These are phyloP conservation scores for Exephanes ischioxanthus DNA, from an alignment of 2,888 invertebrate species.

Conservation along the genomic window DNA sequence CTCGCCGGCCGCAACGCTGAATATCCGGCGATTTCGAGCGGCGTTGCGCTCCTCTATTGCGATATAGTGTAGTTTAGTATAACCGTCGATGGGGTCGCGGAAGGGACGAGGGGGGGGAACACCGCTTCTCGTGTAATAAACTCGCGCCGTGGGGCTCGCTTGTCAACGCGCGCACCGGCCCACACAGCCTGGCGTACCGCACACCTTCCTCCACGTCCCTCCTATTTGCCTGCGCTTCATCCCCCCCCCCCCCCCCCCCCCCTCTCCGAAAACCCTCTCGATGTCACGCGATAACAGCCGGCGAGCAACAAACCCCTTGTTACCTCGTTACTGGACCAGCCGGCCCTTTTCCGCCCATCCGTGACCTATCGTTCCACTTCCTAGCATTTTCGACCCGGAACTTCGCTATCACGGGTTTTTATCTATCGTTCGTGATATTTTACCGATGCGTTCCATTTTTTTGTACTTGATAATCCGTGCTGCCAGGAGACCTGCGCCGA, in stretches of 20 bases:
- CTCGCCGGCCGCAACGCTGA: slow-evolving; percentile 63
- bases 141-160: slow-evolving; percentile 80
- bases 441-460: background rate
- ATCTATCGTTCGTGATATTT: background rate
- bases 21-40: slow-evolving; percentile 68
- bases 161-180: slow-evolving; percentile 76
- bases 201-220: background rate
- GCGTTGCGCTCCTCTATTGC: slow-evolving; percentile 56
- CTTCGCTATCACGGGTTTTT: background rate
- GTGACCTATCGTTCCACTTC: slow-evolving; percentile 5
- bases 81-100: slow-evolving; percentile 18
- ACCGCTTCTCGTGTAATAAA: slow-evolving; percentile 77
- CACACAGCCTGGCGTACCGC: slow-evolving; percentile 12
- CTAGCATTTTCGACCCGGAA: slow-evolving; percentile 15
- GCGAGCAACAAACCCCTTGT: slow-evolving; percentile 73
- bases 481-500: no score
- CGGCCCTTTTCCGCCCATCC: slow-evolving; percentile 49
- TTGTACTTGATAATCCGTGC: no score
- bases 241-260: background rate
- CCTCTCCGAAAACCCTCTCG: slow-evolving; percentile 24
- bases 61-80: slow-evolving; percentile 38
- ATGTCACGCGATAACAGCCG: slow-evolving; percentile 77
- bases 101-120: slow-evolving; percentile 52
- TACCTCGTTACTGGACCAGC: slow-evolving; percentile 75
- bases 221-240: background rate